phyloP scores from a whole-genome alignment of 2,888 invertebrate species.

The Watsonalla cultraria region DNA sequence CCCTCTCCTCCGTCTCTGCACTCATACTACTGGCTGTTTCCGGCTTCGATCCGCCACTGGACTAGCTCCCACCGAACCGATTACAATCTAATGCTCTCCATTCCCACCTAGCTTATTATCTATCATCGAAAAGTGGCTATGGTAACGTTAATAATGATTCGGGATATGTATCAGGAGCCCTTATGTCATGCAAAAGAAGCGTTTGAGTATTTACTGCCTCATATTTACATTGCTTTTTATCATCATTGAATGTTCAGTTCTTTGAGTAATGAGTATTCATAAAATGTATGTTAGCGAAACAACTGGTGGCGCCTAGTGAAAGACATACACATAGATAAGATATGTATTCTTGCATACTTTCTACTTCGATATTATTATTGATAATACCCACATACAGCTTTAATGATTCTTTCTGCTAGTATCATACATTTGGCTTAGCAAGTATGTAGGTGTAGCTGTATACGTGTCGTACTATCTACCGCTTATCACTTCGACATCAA shows the following conservation, averaged over 20 bases:
- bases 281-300: too few relatives aligned
- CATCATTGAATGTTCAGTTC: too few relatives aligned
- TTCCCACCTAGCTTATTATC: background rate
- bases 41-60: constrained; percentile 32
- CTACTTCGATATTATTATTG: too few relatives aligned
- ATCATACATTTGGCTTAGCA: constrained; percentile 13
- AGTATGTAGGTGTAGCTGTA: constrained; percentile 10
- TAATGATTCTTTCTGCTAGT: constrained; percentile 1
- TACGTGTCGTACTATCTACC: constrained; percentile 14
- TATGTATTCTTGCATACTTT: too few relatives aligned
- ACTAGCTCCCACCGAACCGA: constrained; percentile 1
- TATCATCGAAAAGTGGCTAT: background rate
- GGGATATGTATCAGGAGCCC: too few relatives aligned
- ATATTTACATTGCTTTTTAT: too few relatives aligned
- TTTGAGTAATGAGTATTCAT: too few relatives aligned
- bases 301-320: too few relatives aligned
- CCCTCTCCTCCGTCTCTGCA: constrained; percentile 24
- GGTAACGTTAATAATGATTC: too few relatives aligned
- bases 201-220: too few relatives aligned
- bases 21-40: constrained; percentile 36
- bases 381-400: background rate
- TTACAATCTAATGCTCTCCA: background rate
- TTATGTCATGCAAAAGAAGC: too few relatives aligned
- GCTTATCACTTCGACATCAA: constrained; percentile 19
- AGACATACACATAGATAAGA: too few relatives aligned